phyloP scores from a whole-genome alignment of 2,797 vertebrate genomes.

The Phaenicophaeus curvirostris region DNA sequence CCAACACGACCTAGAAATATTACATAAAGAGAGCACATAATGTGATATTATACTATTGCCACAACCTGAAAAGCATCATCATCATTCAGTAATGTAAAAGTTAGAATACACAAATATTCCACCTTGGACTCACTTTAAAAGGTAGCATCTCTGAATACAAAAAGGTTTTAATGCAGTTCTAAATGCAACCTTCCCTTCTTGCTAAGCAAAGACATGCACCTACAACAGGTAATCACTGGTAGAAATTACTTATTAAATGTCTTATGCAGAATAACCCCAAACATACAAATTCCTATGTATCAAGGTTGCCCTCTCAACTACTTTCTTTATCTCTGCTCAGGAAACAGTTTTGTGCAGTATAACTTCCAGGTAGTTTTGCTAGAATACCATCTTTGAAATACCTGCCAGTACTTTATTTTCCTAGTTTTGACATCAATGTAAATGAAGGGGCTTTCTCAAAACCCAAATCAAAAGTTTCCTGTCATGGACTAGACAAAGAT shows the following conservation, averaged over 20 bases:
- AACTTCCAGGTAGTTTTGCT: neutral
- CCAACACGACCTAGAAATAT: neutral
- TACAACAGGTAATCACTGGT: neutral
- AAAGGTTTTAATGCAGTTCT: neutral
- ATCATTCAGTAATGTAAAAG: neutral
- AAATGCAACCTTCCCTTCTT: neutral
- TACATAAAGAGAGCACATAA: neutral
- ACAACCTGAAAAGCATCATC: neutral
- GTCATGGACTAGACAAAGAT: neutral
- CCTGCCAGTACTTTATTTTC: neutral
- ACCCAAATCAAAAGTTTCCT: neutral
- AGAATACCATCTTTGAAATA: neutral
- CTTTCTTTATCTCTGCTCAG: neutral
- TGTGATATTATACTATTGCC: neutral
- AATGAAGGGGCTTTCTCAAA: rapidly evolving
- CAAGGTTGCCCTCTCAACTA: neutral
- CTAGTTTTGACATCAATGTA: neutral
- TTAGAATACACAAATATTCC: neutral
- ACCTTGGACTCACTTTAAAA: neutral
- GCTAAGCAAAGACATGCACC: neutral
- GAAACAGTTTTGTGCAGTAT: neutral
- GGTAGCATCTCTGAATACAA: neutral
- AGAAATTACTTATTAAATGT: neutral
- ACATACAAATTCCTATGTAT: neutral
- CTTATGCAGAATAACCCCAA: neutral